These are phyloP conservation scores for Trogon surrucura DNA, from an alignment of 2,113 vertebrate species.

Conservation along the genomic window DNA sequence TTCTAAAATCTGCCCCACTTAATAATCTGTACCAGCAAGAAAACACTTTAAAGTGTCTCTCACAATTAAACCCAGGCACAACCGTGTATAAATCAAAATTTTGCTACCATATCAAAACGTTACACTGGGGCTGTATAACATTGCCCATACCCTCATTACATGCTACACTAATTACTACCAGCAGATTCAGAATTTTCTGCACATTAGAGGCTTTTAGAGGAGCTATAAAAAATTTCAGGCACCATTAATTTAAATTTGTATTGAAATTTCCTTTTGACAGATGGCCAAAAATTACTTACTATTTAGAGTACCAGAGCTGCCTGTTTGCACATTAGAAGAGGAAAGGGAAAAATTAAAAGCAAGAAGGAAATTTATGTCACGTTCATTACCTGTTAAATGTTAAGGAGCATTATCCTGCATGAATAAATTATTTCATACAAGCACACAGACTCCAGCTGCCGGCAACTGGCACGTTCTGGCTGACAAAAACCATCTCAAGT, in stretches of 20 bases:
- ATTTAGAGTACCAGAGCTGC: constrained; percentile 83
- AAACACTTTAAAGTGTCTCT: constrained; percentile 78
- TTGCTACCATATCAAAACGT: constrained; percentile 84
- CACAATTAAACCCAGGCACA: constrained; percentile 80
- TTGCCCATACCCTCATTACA: constrained; percentile 83
- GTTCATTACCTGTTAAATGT: constrained; percentile 87
- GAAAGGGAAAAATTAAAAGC: constrained; percentile 84
- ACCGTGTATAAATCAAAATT: constrained; percentile 83
- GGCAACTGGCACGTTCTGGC: constrained; percentile 67
- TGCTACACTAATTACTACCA: constrained; percentile 88
- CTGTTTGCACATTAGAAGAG: constrained; percentile 84
- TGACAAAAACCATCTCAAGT: constrained; percentile 75
- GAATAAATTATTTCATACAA: constrained; percentile 83
- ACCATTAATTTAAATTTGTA: constrained; percentile 90
- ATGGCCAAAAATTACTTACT: constrained; percentile 90
- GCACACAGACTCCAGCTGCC: constrained; percentile 74
- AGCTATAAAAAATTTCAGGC: constrained; percentile 88
- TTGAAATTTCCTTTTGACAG: constrained; percentile 88
- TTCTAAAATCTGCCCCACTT: constrained; percentile 73
- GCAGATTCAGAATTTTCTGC: constrained; percentile 85
- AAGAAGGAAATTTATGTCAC: constrained; percentile 83
- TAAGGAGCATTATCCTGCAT: constrained; percentile 81
- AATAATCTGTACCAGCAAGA: constrained; percentile 79
- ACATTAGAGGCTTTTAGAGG: constrained; percentile 88
- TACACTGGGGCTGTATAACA: constrained; percentile 80